Evolutionary conservation across 2,888 invertebrate species (phyloP), one percentile per base, ranked within the genome.

Genomic region (Pterostichus madidus): DNA sequence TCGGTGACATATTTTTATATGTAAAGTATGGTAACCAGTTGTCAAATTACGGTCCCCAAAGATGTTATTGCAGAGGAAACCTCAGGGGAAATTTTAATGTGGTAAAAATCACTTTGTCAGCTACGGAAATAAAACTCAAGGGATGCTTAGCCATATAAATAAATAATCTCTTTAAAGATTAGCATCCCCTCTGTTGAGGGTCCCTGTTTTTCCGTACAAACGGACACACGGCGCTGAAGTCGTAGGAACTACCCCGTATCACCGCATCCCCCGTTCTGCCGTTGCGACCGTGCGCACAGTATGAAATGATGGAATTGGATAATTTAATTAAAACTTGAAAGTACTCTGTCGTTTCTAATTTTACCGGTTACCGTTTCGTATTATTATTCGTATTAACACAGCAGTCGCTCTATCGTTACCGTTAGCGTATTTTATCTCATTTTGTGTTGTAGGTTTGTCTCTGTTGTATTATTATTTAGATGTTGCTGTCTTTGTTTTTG

Each of bases 271-370:
- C 8, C 68, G 68, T 71, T 44, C 15, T 17, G 44, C 56, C 56
- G 3, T 64, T 35, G 64, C 44, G 5, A 17, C 56, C 56, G 56
- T 46, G 17, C n/a, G 32, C 64, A 52, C 71, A 56, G 80, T 85
- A 85, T 85, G 85, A 85, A 86, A 86, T 85, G 86, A 86, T 86
- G 86, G 86, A 86, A 86, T 86, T 85, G 86, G 85, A 85, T 87
- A 86, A 87, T 86, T 86, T 87, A 86, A 86, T 87, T 87, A 86
- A 83, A 86, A 86, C 84, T 86, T 86, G 86, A 86, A 86, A 86
- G 86, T 86, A 84, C 84, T 84, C 86, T 79, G 85, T 85, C 84
- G 85, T 84, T 85, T 85, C 85, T 83, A 83, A 83, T 83, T 83
- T 77, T 77, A 77, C 83, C 77, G 77, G 83, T 83, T 83, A 83